A percentile compares a stretch with the other conserved stretches of the same genome.
Conservation (phyloP, 2,888 invertebrate species). For the Drosophila meridionalis region DNA sequence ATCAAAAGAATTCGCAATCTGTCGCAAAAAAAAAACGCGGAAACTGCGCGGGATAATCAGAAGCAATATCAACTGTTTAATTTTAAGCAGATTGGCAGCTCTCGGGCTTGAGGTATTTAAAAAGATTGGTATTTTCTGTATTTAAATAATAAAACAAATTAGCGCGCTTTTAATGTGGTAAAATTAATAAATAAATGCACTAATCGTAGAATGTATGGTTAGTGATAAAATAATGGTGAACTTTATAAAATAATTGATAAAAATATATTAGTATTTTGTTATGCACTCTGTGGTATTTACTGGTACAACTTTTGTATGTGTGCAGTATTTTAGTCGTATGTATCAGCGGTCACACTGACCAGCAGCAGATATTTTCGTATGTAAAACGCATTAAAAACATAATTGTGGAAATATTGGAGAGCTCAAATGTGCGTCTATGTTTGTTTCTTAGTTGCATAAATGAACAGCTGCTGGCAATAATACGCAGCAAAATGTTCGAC, state of each 20-base stretch:
- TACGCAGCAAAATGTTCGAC: slow-evolving; percentile 49
- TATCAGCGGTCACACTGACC: slow-evolving; percentile 46
- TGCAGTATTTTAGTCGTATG: slow-evolving; percentile 20
- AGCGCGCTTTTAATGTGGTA: neutral
- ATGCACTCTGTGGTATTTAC: slow-evolving; percentile 3
- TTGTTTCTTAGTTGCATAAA: slow-evolving; percentile 40
- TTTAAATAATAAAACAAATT: neutral
- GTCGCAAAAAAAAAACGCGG: slow-evolving; percentile 33
- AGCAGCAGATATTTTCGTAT: slow-evolving; percentile 62
- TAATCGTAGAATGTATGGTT: no score
- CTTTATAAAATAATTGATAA: neutral
- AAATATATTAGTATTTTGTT: neutral
- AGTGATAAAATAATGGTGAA: neutral
- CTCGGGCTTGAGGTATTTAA: neutral
- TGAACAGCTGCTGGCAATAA: slow-evolving; percentile 37
- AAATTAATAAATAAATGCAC: neutral
- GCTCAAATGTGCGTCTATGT: slow-evolving; percentile 37
- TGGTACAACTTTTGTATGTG: neutral
- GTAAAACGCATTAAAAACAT: slow-evolving; percentile 71
- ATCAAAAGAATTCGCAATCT: slow-evolving; percentile 18
- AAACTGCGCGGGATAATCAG: slow-evolving; percentile 45
- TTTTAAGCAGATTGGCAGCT: slow-evolving; percentile 32
- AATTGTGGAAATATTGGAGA: slow-evolving; percentile 50
- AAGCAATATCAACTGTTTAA: slow-evolving; percentile 33
- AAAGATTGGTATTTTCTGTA: neutral